phyloP scores from a whole-genome alignment of 2,888 invertebrate species.

The Plagiodera versicolora region DNA sequence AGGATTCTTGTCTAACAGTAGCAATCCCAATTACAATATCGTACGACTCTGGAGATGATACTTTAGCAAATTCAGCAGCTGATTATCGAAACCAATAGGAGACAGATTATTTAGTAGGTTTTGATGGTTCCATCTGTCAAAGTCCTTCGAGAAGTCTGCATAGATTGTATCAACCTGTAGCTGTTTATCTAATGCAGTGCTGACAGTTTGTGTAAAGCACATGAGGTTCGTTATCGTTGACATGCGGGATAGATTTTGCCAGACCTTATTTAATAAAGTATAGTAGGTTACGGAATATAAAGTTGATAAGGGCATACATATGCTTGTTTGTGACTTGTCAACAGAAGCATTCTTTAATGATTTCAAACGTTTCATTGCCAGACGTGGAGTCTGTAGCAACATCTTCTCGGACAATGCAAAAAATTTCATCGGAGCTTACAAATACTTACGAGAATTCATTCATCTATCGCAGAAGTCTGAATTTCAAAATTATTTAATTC shows the following conservation, averaged over 20 bases:
- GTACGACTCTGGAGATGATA: no score
- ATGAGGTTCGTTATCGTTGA: not conserved
- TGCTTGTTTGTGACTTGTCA: no score
- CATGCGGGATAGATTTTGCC: conserved; percentile 32
- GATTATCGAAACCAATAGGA: no score
- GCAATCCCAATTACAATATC: no score
- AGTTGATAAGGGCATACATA: conserved; percentile 27
- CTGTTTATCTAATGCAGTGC: conserved; percentile 1
- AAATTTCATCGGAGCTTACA: conserved; percentile 8
- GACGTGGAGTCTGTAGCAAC: conserved; percentile 11
- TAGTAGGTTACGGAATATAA: conserved; percentile 22
- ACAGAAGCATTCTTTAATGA: conserved; percentile 11
- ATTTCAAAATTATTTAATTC: not conserved
- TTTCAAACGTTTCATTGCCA: conserved; percentile 11
- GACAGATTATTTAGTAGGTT: no score
- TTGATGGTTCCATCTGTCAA: not conserved
- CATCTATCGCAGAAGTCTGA: not conserved
- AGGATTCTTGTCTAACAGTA: no score
- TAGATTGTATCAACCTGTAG: not conserved
- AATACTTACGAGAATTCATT: not conserved
- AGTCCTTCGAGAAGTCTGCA: not conserved
- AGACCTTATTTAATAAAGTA: conserved; percentile 33
- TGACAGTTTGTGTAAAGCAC: not conserved
- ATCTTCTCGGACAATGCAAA: conserved; percentile 13
- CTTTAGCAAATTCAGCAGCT: no score